Evolutionary conservation across 2,113 vertebrate genomes (phyloP), one percentile per base, ranked within the genome.

Genomic region (Oncorhynchus masou): DNA sequence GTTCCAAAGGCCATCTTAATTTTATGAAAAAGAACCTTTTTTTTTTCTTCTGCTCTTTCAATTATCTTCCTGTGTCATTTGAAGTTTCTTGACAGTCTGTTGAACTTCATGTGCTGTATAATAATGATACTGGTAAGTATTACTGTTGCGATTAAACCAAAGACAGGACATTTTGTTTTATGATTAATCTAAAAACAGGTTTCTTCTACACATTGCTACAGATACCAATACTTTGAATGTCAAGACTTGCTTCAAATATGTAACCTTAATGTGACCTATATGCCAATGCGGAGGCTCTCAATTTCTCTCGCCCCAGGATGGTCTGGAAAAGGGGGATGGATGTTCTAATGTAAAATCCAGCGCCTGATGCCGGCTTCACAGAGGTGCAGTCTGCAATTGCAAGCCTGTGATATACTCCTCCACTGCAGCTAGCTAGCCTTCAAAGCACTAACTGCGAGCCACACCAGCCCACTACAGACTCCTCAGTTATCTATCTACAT

Each of bases 1-100:
- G 31, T 59, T 31, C 48, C 20, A 49, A 60, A 54, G 48, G 15
- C 54, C 51, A 29, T 80, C 57, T 71, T 71, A 71, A 76, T 70
- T 48, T 45, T 22, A 12, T 22, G 2, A n/a, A 9, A 62, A 9
- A 8, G 20, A 62, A 2, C n/a, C 19, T 24, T 22, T n/a, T 3
- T 27, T 27, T 27, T 62, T 62, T 62, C 2, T 22, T 24, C 7
- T 11, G 3, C n/a, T 24, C 59, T 22, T 19, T 19, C n/a, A 62
- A 9, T 62, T 22, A 24, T 62, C 59, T 9, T 11, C 7, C 39
- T 9, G 8, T 60, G 59, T n/a, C 4, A n/a, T 60, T 20, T 22
- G 20, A 60, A n/a, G 16, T 22, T 60, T 24, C 8, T 9, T 62
- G n/a, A 62, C 7, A 11, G 54, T 20, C 6, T 57, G 59, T 62